Base-by-base conservation (phyloP, 2,113 vertebrate genomes). In the Cygnus atratus region DNA sequence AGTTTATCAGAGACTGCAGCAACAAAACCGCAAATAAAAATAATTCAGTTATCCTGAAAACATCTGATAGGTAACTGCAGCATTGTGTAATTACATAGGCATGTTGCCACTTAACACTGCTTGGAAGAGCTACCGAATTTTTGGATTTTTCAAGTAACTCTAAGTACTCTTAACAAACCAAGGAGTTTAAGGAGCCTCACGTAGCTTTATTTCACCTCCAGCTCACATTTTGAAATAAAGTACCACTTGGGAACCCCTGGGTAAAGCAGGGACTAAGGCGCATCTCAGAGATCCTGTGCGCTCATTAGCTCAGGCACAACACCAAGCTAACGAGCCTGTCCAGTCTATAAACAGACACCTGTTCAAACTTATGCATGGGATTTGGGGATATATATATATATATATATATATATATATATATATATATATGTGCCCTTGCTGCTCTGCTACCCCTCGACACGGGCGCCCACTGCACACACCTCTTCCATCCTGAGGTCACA, bases 21-120 rank as follows among this genome's bases (percentile, higher is more conserved):
- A 50, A 76, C 70, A 87, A 73, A 93, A 68, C 15, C 31, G 17
- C 80, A 90, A 95, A 88, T 57, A 52, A n/a, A 94, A 93, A 11
- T 58, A 58, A 82, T 78, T 72, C 35, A 62, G 29, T 87, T 84
- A 84, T 70, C 73, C 43, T 18, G 55, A 75, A 94, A 88, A 37
- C 26, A 74, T 62, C 80, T 68, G 33, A 81, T 29, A 59, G 70
- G 31, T 66, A 63, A 72, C 3, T 5, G 50, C 77, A 78, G 66
- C 81, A 55, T 57, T n/a, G 22, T 16, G 59, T 44, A 93, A 93
- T 93, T 66, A 62, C 63, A 77, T 6, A 65, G 79, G 37, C 65
- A 88, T 44, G 68, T 26, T 58, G 57, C 59, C 59, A 24, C 55
- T 81, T 63, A 39, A n/a, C 61, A 29, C 52, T 41, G 28, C 66